Percentiles rank a stretch among this genome's conserved stretches.
Evolutionary conservation across 2,888 invertebrate species (phyloP).

Genomic region (Neoascia interrupta): DNA sequence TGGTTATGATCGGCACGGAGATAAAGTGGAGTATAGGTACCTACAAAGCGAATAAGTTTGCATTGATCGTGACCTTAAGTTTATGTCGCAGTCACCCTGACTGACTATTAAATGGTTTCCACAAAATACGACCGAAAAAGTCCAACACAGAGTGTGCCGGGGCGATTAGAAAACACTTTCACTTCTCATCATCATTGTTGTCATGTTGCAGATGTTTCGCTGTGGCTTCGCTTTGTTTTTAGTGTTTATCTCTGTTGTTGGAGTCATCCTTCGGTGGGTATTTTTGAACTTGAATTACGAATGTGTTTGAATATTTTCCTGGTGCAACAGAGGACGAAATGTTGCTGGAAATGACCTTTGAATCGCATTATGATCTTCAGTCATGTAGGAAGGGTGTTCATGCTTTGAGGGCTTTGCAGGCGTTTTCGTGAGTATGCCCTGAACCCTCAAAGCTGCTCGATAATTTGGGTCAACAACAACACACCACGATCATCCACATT

Average conservation of each 20-base stretch:
- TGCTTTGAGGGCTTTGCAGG: constrained; percentile 18
- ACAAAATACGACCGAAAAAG: too few species aligned
- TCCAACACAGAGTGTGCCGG: too few species aligned
- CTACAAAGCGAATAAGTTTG: constrained; percentile 25
- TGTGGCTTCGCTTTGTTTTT: too few species aligned
- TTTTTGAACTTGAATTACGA: constrained; percentile 34
- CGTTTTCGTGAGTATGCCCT: constrained; percentile 31
- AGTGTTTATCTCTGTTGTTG: constrained; percentile 35
- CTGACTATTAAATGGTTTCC: constrained; percentile 16
- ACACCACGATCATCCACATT: constrained; percentile 31
- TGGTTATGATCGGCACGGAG: constrained; percentile 2
- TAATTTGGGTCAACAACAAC: constrained; percentile 51
- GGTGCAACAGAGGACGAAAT: too few species aligned
- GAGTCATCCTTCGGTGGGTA: constrained; percentile 32
- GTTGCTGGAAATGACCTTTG: constrained; percentile 25
- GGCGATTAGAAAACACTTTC: constrained; percentile 61
- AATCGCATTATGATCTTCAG: neutral
- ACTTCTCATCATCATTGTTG: constrained; percentile 57
- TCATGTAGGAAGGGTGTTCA: neutral
- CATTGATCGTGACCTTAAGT: constrained; percentile 63
- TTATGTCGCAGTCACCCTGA: constrained; percentile 30
- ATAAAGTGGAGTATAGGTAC: constrained; percentile 5
- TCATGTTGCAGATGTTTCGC: constrained; percentile 53
- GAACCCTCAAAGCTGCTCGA: constrained; percentile 5
- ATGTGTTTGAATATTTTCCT: too few species aligned